A percentile compares a stretch with the other conserved stretches of the same genome.
phyloP scores from a whole-genome alignment of 2,797 vertebrate genomes.

The Falco concolor region DNA sequence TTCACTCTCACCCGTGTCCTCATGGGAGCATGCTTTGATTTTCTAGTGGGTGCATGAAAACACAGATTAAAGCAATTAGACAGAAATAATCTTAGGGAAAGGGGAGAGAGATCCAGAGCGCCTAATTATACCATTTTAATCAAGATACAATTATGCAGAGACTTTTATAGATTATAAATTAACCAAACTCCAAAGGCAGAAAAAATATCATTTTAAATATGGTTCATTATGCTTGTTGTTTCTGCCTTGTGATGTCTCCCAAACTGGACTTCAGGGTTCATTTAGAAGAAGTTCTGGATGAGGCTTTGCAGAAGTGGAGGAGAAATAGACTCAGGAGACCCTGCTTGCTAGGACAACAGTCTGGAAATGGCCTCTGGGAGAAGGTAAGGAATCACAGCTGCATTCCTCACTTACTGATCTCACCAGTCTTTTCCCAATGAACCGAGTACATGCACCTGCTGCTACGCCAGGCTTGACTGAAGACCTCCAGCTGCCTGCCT shows the following conservation, averaged over 20 bases:
- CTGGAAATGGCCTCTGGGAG: not conserved
- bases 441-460: not conserved
- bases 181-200: constrained; percentile 41
- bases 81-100: constrained; percentile 68
- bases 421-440: not conserved
- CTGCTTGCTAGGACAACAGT: not conserved
- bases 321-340: not conserved
- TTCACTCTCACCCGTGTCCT: constrained; percentile 67
- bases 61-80: constrained; percentile 74
- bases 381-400: not conserved
- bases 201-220: constrained; percentile 63
- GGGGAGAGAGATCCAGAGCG: constrained; percentile 58
- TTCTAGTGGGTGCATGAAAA: constrained; percentile 68
- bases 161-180: constrained; percentile 64
- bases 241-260: constrained; percentile 43
- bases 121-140: constrained; percentile 69
- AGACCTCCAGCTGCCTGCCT: not conserved
- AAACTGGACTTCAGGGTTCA: constrained; percentile 26
- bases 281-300: not conserved
- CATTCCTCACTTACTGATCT: not conserved
- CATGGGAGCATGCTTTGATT: constrained; percentile 68
- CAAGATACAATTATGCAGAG: constrained; percentile 62
- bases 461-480: not conserved
- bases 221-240: constrained; percentile 64
- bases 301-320: not conserved